These are phyloP conservation scores for Clitarchus hookeri DNA, from an alignment of 2,888 invertebrate genomes.

Conservation along the genomic window DNA sequence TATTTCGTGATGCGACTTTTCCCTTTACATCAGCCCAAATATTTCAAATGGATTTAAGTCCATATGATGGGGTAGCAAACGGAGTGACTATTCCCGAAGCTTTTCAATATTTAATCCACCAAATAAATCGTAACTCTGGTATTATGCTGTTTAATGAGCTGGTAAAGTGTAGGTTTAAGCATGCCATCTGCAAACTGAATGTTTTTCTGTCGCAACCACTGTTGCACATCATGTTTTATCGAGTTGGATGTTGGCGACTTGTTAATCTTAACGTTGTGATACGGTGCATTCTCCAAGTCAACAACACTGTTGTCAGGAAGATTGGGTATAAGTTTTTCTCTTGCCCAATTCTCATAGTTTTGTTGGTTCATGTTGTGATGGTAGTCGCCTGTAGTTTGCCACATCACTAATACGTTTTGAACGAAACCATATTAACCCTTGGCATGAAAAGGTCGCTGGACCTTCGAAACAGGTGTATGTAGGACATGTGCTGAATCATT, in stretches of 20 bases:
- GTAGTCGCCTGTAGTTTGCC: neutral
- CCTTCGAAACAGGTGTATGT: too few relatives aligned
- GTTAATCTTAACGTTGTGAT: slow-evolving; percentile 24
- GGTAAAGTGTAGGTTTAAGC: too few relatives aligned
- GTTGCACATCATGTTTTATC: neutral
- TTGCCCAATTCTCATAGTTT: slow-evolving; percentile 17
- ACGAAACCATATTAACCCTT: too few relatives aligned
- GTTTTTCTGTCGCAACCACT: too few relatives aligned
- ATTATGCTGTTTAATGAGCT: too few relatives aligned
- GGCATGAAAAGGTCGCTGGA: too few relatives aligned
- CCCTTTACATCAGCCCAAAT: slow-evolving; percentile 10
- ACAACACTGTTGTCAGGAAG: neutral
- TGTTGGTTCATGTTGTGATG: slow-evolving; percentile 11
- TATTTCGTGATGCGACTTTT: neutral
- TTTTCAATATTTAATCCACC: slow-evolving; percentile 9
- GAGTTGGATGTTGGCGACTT: neutral
- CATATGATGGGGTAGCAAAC: slow-evolving; percentile 15
- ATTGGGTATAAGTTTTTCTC: slow-evolving; percentile 10
- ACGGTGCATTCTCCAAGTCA: slow-evolving; percentile 17
- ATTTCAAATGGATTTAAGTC: slow-evolving; percentile 22
- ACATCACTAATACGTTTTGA: too few relatives aligned
- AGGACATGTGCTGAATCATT: neutral
- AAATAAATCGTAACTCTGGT: neutral
- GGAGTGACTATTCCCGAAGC: neutral
- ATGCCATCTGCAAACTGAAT: too few relatives aligned